Conservation (phyloP, 2,888 invertebrate genomes). For the Hypercompe scribonia region DNA sequence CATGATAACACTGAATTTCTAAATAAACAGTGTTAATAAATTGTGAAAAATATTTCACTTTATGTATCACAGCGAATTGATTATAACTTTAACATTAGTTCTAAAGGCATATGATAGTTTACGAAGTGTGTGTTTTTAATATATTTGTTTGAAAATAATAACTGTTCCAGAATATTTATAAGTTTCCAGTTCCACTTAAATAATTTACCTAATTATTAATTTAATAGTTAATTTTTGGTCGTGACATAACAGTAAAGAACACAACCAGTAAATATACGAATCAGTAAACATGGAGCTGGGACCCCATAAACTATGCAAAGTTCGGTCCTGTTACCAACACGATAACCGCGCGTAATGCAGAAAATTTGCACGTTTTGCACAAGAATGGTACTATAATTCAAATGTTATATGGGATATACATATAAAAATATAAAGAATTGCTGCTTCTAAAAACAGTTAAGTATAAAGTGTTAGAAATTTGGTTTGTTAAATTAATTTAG, state of each 20-base stretch:
- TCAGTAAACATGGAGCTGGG: constrained; percentile 11
- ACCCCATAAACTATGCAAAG: constrained; percentile 24
- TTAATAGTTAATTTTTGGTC: constrained; percentile 5
- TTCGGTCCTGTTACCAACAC: constrained; percentile 34
- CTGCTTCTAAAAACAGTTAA: constrained; percentile 2
- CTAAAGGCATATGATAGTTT: too few relatives aligned
- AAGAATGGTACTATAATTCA: constrained; percentile 51
- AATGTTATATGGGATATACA: constrained; percentile 41
- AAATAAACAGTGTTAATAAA: neutral
- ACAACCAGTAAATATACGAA: constrained; percentile 20
- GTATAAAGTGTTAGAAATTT: neutral
- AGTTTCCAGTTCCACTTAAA: neutral
- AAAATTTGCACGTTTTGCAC: constrained; percentile 47
- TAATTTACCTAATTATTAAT: neutral
- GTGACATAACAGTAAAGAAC: constrained; percentile 10
- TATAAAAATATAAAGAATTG: constrained; percentile 20
- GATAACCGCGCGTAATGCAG: constrained; percentile 51
- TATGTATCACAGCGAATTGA: neutral
- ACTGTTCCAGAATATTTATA: neutral
- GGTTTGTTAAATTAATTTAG: too few relatives aligned
- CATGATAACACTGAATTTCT: too few relatives aligned
- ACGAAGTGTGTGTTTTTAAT: too few relatives aligned
- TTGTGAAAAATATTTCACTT: neutral
- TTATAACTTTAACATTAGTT: too few relatives aligned
- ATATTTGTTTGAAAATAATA: neutral